Evolutionary conservation across 1,140 invertebrate genomes (phyloP).

Genomic region (Dysdera silvatica): DNA sequence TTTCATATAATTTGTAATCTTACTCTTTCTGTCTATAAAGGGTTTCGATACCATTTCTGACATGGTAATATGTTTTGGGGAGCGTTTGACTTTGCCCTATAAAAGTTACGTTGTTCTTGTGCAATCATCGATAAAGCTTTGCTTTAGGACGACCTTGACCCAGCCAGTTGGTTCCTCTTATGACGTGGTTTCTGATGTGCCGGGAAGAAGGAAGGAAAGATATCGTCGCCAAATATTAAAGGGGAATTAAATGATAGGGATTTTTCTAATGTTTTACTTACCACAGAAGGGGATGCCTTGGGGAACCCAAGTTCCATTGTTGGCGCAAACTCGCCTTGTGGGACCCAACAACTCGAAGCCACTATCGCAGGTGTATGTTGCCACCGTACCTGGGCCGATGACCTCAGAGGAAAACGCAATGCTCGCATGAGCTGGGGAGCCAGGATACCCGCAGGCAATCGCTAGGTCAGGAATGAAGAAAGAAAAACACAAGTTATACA

Average conservation of each 20-base stretch:
- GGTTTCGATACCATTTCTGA: too few species aligned
- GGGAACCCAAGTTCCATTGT: conserved; percentile 72
- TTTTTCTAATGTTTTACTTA: conserved; percentile 62
- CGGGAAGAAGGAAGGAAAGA: too few species aligned
- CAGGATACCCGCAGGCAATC: conserved; percentile 69
- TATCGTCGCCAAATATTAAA: background rate
- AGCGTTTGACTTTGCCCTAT: too few species aligned
- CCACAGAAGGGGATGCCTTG: conserved; percentile 89
- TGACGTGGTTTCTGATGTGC: too few species aligned
- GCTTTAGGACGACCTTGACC: too few species aligned
- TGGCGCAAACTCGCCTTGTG: conserved; percentile 62
- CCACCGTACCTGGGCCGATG: conserved; percentile 59
- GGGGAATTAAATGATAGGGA: too few species aligned
- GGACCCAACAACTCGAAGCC: conserved; percentile 87
- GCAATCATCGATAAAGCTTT: too few species aligned
- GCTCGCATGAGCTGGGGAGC: conserved; percentile 77
- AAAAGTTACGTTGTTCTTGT: too few species aligned
- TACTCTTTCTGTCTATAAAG: too few species aligned
- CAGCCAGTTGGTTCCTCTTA: too few species aligned
- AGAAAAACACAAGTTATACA: conserved; percentile 8
- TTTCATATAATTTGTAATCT: too few species aligned
- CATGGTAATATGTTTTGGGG: too few species aligned
- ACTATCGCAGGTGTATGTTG: conserved; percentile 77
- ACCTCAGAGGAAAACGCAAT: conserved; percentile 66
- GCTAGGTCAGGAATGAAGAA: conserved; percentile 28